These are phyloP conservation scores for Macaca fascicularis DNA, from an alignment of 2,113 vertebrate species.

Conservation along the genomic window T2T-MFA8v1.1 NC_088381.1:99240501-99241000, in stretches of 20 bases:
- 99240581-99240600: neutral
- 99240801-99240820: neutral
- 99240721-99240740: neutral
- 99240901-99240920: neutral
- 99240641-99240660: neutral
- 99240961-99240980: slow-evolving; percentile 1
- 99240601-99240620: neutral
- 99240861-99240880: too few relatives aligned
- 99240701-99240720: neutral
- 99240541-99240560: slow-evolving; percentile 15
- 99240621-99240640: slow-evolving; percentile 35
- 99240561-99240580: neutral
- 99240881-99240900: neutral
- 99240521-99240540: neutral
- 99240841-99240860: neutral
- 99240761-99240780: slow-evolving; percentile 7
- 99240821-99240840: neutral
- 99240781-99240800: neutral
- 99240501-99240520: neutral
- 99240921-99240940: neutral
- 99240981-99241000: neutral
- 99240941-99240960: neutral
- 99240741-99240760: neutral
- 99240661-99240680: neutral
- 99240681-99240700: slow-evolving; percentile 41